Conservation (phyloP, 2,113 vertebrate species). For the Ovibos moschatus region DNA sequence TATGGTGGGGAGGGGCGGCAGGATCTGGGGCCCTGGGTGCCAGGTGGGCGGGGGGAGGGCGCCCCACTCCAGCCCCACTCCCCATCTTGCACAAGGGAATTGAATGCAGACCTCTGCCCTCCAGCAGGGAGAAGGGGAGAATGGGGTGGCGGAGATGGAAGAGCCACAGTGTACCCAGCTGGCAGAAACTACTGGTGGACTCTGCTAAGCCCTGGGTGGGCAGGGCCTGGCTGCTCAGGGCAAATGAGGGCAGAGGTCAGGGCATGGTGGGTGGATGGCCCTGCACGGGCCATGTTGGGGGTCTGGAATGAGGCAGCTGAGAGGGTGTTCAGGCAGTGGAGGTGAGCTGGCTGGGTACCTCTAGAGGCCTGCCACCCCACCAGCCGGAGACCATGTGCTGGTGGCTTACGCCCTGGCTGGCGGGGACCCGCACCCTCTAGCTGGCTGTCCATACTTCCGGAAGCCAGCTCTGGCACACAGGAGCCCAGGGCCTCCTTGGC, state of each 20-base stretch:
- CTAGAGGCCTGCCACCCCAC: not conserved
- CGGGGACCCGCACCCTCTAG: fast-evolving
- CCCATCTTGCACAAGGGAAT: not conserved
- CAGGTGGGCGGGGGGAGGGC: not conserved
- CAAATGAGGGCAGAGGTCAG: not conserved
- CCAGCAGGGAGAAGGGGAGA: not conserved
- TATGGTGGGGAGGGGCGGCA: fast-evolving
- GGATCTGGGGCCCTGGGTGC: not conserved
- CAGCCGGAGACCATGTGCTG: fast-evolving
- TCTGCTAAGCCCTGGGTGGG: not conserved
- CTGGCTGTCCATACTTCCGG: fast-evolving
- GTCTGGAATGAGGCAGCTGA: not conserved
- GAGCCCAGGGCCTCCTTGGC: not conserved
- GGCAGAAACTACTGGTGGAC: not conserved
- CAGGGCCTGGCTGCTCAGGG: not conserved
- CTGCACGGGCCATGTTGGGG: not conserved
- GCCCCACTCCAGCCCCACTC: not conserved
- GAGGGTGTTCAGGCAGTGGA: not conserved
- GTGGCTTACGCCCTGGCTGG: not conserved
- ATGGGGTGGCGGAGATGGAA: fast-evolving
- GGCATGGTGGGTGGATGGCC: fast-evolving
- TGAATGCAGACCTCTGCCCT: not conserved
- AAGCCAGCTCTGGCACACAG: not conserved
- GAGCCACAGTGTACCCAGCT: not conserved
- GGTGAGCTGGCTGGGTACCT: not conserved